phyloP scores from a whole-genome alignment of 2,113 vertebrate species.

The Galeopterus variegatus region DNA sequence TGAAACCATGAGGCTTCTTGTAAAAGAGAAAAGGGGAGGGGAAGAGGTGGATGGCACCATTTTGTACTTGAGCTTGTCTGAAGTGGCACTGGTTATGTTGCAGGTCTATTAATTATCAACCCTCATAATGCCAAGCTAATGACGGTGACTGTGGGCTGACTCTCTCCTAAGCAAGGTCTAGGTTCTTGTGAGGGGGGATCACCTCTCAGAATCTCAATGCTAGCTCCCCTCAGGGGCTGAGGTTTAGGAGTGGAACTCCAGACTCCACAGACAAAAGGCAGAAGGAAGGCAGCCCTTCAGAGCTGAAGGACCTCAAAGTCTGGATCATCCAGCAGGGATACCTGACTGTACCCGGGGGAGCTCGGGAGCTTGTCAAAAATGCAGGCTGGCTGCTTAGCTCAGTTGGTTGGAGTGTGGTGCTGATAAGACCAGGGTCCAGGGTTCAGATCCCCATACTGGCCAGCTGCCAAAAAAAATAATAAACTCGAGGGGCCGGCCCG shows the following conservation, averaged over 20 bases:
- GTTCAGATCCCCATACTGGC: too few species aligned
- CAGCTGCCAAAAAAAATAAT: too few species aligned
- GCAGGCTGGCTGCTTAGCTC: too few species aligned
- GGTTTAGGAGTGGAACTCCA: not conserved
- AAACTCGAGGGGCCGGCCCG: too few species aligned
- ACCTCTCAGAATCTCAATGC: not conserved
- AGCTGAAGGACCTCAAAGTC: not conserved
- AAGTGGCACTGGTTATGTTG: too few species aligned
- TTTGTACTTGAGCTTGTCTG: too few species aligned
- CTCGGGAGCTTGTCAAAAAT: not conserved
- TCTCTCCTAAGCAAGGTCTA: not conserved
- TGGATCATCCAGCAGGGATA: not conserved
- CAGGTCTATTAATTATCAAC: not conserved
- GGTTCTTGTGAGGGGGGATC: not conserved
- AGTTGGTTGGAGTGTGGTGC: too few species aligned
- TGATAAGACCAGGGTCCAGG: too few species aligned
- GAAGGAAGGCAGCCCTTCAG: not conserved
- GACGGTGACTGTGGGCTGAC: not conserved
- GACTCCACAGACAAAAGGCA: not conserved
- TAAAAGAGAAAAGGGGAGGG: too few species aligned
- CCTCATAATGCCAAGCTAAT: slow-evolving; percentile 50
- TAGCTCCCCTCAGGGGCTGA: not conserved
- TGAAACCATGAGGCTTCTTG: too few species aligned
- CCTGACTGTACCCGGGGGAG: not conserved
- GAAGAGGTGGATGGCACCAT: too few species aligned